Percentiles rank a stretch among this genome's conserved stretches.
phyloP scores from a whole-genome alignment of 2,113 vertebrate species.

The Macrotus californicus region DNA sequence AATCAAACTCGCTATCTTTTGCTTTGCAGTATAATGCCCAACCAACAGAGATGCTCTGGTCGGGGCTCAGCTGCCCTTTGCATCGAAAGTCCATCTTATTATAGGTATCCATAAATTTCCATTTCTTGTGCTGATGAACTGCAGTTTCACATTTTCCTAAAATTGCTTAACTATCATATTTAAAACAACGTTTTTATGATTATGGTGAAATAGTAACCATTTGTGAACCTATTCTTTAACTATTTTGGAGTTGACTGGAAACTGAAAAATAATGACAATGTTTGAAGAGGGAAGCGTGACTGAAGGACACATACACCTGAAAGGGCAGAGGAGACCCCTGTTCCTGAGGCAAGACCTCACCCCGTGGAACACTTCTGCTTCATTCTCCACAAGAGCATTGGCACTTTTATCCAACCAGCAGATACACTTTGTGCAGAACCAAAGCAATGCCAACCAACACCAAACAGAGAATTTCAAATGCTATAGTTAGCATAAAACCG shows the following conservation, averaged over 20 bases:
- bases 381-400: not conserved
- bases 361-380: not conserved
- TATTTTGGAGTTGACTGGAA: not conserved
- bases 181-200: not conserved
- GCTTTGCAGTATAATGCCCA: no score
- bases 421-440: not conserved
- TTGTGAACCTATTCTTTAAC: not conserved
- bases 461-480: not conserved
- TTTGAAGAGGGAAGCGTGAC: not conserved
- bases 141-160: not conserved
- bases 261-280: not conserved
- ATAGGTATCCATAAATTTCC: not conserved
- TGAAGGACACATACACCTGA: not conserved
- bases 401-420: not conserved
- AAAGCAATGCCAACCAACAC: not conserved
- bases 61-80: not conserved
- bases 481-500: not conserved
- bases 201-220: not conserved
- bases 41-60: no score
- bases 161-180: not conserved
- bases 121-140: not conserved
- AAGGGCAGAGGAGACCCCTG: not conserved
- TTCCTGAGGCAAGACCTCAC: not conserved
- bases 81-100: not conserved
- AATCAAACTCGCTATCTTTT: no score